Base-by-base conservation (phyloP, 2,113 vertebrate species). In the Tretioscincus oriximinensis region DNA sequence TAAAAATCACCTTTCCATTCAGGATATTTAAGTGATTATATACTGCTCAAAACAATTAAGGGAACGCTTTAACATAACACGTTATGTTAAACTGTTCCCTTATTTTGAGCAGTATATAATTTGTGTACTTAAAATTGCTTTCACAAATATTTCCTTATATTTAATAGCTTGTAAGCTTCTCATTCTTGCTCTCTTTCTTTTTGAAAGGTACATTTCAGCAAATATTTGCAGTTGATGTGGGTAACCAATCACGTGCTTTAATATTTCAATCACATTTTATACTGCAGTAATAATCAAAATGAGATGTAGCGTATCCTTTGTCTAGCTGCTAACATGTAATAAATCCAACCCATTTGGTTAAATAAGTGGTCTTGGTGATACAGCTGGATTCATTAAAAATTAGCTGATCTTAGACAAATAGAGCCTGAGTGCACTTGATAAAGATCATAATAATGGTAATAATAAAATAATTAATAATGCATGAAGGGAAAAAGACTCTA, bases 381-480 rank as follows among this genome's bases (percentile, higher is more conserved):
- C 74, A 83, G 3, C 85, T 60, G 71, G 51, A 5, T 78, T 93
- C 85, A 90, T 92, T 90, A 89, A 89, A 68, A 72, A 81, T 87
- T 81, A 90, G 83, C 88, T 88, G 83, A 72, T 79, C 70, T 24
- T 85, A 86, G 87, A 81, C 69, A 93, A 91, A 91, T 89, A 88
- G 88, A 89, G 82, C 84, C 88, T 85, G 86, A 83, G 80, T 83
- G 84, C 88, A 73, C 88, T 84, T 81, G 80, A 74, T 88, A 90
- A 89, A 92, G 88, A 89, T 92, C 88, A 87, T 89, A 91, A 89
- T 88, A 92, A 90, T 87, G 90, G 83, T 90, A 89, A 90, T 92
- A 89, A 86, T 89, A 90, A 89, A 91, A 88, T 84, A 86, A 89
- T 92, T 90, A 90, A 92, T 91, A 91, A 88, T 88, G 85, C 87